Evolutionary conservation across 2,113 vertebrate genomes (phyloP).

Genomic region (Collichthys lucidus): DNA sequence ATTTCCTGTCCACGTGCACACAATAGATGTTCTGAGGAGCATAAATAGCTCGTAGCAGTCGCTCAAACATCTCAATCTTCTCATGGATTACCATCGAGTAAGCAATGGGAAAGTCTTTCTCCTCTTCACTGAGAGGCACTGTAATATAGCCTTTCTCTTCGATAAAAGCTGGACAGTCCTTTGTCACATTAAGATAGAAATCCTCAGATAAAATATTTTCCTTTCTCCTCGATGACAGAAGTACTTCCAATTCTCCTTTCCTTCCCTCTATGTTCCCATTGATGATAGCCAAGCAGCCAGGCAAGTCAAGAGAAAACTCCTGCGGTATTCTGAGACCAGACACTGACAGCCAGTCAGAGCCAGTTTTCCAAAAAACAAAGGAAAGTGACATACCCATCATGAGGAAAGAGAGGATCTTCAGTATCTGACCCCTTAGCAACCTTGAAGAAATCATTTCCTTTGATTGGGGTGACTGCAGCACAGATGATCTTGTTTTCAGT

Average conservation of each 20-base stretch:
- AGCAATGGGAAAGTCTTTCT: slow-evolving; percentile 87
- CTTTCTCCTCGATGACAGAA: slow-evolving; percentile 69
- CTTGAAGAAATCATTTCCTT: not conserved
- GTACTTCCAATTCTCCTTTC: slow-evolving; percentile 51
- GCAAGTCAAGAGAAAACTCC: slow-evolving; percentile 62
- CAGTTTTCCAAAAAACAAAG: slow-evolving; percentile 27
- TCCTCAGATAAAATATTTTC: slow-evolving; percentile 33
- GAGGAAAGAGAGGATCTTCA: not conserved
- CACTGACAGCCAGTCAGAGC: not conserved
- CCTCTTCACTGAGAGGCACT: slow-evolving; percentile 86
- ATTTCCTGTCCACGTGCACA: slow-evolving; percentile 88
- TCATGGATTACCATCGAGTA: slow-evolving; percentile 94
- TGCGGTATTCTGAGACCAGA: slow-evolving; percentile 13
- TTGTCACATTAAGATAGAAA: slow-evolving; percentile 85
- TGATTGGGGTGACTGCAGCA: not conserved
- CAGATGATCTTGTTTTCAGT: not conserved
- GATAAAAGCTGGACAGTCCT: slow-evolving; percentile 84
- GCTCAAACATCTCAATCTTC: slow-evolving; percentile 94
- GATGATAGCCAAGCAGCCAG: slow-evolving; percentile 83
- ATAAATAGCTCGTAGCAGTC: slow-evolving; percentile 89
- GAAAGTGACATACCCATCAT: slow-evolving; percentile 3
- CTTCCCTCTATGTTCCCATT: slow-evolving; percentile 74
- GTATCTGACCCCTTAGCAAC: fast-evolving
- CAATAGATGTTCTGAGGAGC: slow-evolving; percentile 94
- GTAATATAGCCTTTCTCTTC: slow-evolving; percentile 82